phyloP scores from a whole-genome alignment of 2,113 vertebrate genomes.

The Vidua macroura region DNA sequence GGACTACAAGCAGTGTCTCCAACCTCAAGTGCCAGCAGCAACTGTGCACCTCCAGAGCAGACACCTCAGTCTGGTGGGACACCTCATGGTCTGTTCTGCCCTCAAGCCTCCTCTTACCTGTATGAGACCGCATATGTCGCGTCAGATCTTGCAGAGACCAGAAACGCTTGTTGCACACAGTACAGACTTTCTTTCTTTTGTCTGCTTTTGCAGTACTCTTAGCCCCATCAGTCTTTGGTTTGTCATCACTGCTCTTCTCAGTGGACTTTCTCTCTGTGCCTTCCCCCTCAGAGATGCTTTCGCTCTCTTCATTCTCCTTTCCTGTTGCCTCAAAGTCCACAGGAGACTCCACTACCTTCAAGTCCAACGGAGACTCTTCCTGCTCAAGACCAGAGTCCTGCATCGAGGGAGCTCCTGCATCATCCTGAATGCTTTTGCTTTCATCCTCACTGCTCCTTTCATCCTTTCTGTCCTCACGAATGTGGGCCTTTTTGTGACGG shows the following conservation, averaged over 20 bases:
- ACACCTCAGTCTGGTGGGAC: background rate
- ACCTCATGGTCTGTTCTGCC: background rate
- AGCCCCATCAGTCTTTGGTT: constrained; percentile 81
- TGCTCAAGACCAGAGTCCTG: constrained; percentile 38
- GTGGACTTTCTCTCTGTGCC: constrained; percentile 73
- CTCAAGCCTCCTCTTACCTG: constrained; percentile 78
- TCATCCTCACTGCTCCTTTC: constrained; percentile 61
- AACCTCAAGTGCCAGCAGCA: background rate
- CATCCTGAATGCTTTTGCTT: constrained; percentile 21
- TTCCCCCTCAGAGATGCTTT: constrained; percentile 80
- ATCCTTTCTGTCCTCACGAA: constrained; percentile 70
- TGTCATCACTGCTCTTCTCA: constrained; percentile 84
- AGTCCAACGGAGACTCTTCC: constrained; percentile 62
- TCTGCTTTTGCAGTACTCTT: constrained; percentile 82
- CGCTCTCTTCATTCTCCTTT: constrained; percentile 73
- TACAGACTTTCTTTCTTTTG: constrained; percentile 98
- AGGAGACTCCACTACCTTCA: constrained; percentile 64
- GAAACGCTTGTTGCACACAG: constrained; percentile 93
- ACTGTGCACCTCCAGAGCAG: background rate
- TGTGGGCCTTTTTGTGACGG: constrained; percentile 89
- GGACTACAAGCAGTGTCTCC: background rate
- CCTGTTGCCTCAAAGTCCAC: constrained; percentile 53
- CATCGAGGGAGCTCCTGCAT: constrained; percentile 19
- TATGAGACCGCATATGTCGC: constrained; percentile 96
- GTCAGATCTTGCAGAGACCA: constrained; percentile 99